A percentile compares a stretch with the other conserved stretches of the same genome.
Conservation (phyloP, 2,113 vertebrate species). For the Turnix velox region DNA sequence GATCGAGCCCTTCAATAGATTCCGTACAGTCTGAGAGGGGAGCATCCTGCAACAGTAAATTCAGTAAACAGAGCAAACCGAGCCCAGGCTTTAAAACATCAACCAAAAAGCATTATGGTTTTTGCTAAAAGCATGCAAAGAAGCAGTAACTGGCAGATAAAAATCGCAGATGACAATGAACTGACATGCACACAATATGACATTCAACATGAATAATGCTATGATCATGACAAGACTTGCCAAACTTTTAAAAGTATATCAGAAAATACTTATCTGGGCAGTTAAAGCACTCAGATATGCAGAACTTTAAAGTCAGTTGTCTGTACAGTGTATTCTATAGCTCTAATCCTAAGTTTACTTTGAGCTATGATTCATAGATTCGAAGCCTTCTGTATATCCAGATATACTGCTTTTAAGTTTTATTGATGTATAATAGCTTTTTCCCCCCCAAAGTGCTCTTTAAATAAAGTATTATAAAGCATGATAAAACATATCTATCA, state of each 20-base stretch:
- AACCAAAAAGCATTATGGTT: conserved; percentile 12
- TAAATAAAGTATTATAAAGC: background rate
- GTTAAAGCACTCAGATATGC: background rate
- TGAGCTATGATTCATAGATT: background rate
- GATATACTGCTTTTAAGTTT: background rate
- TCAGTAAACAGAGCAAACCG: conserved; percentile 84
- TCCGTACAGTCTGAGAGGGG: conserved; percentile 99
- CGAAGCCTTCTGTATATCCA: background rate
- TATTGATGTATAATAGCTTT: background rate
- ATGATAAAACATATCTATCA: background rate
- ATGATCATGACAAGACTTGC: background rate
- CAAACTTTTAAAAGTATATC: background rate
- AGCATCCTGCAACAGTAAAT: conserved; percentile 97
- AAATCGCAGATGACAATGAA: background rate
- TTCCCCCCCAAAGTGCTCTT: background rate
- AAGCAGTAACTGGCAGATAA: conserved; percentile 19
- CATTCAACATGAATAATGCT: background rate
- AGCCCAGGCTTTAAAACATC: conserved; percentile 64
- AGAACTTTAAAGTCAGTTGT: background rate
- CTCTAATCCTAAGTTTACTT: background rate
- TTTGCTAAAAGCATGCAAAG: conserved; percentile 75
- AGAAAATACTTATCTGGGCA: background rate
- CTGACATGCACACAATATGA: conserved; percentile 70
- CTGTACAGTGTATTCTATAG: background rate
- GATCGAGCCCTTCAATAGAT: conserved; percentile 97